Conservation (phyloP, 2,888 invertebrate genomes). For the Pachydiplax longipennis region DNA sequence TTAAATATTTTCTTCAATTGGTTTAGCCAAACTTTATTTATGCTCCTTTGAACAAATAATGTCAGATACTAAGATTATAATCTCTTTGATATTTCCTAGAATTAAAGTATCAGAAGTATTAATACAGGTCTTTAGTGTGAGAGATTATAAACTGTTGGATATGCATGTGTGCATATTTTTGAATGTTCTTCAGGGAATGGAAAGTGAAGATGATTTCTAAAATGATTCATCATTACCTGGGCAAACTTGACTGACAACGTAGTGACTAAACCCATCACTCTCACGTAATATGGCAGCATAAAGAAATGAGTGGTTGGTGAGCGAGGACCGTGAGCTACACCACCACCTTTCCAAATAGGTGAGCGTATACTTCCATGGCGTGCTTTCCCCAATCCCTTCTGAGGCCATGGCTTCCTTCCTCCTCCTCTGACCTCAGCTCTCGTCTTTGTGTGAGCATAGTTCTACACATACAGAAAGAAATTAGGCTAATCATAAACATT, state of each 20-base stretch:
- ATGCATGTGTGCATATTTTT: too few relatives aligned
- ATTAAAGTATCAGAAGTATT: too few relatives aligned
- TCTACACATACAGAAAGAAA: conserved; percentile 56
- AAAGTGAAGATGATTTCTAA: too few relatives aligned
- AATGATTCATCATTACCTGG: conserved; percentile 60
- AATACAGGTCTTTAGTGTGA: too few relatives aligned
- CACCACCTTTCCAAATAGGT: conserved; percentile 86
- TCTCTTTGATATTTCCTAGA: too few relatives aligned
- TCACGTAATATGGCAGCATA: conserved; percentile 83
- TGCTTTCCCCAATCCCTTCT: conserved; percentile 90
- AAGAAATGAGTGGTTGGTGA: conserved; percentile 91
- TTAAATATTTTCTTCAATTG: too few relatives aligned
- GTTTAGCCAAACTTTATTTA: too few relatives aligned
- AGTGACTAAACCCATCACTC: conserved; percentile 82
- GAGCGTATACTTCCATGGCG: conserved; percentile 93
- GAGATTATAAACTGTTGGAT: too few relatives aligned
- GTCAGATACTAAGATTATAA: too few relatives aligned
- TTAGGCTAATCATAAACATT: neutral
- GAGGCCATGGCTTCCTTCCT: conserved; percentile 95
- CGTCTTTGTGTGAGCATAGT: conserved; percentile 75
- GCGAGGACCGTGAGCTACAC: conserved; percentile 87
- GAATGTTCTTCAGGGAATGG: too few relatives aligned
- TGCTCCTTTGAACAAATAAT: too few relatives aligned
- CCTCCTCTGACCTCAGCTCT: conserved; percentile 89
- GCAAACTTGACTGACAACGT: conserved; percentile 90